phyloP scores from a whole-genome alignment of 2,797 vertebrate species.

The Bothrops alternatus region DNA sequence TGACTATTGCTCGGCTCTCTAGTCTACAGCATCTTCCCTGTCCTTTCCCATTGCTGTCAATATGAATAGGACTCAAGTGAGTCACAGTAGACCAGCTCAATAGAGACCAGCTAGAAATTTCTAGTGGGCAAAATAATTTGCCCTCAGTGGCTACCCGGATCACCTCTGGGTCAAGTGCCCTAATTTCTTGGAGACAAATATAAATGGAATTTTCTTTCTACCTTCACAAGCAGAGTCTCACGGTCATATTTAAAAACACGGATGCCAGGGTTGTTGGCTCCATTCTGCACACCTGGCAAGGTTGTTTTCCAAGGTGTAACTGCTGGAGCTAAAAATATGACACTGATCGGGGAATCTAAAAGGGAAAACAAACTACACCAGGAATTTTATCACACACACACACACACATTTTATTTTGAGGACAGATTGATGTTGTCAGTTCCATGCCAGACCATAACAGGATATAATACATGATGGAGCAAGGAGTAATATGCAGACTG shows the following conservation, averaged over 20 bases:
- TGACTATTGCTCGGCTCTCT: background rate
- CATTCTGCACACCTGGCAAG: slow-evolving; percentile 85
- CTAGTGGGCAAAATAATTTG: background rate
- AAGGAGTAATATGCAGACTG: background rate
- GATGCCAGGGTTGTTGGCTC: slow-evolving; percentile 94
- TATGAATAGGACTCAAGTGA: background rate
- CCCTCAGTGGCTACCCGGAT: background rate
- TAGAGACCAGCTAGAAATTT: background rate
- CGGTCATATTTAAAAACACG: slow-evolving; percentile 84
- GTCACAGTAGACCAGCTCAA: background rate
- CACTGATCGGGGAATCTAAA: slow-evolving; percentile 79
- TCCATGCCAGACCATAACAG: background rate
- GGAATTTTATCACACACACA: background rate
- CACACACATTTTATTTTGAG: background rate
- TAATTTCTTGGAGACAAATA: background rate
- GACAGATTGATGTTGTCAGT: background rate
- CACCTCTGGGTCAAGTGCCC: background rate
- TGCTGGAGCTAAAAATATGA: slow-evolving; percentile 89
- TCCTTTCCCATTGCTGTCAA: background rate
- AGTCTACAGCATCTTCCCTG: background rate
- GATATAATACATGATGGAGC: background rate
- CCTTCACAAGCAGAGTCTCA: slow-evolving; percentile 83
- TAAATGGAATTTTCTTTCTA: slow-evolving; percentile 48
- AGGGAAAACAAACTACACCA: slow-evolving; percentile 29
- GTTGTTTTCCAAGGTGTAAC: slow-evolving; percentile 95